phyloP scores from a whole-genome alignment of 2,797 vertebrate genomes.

The Sebastes trivittatus region DNA sequence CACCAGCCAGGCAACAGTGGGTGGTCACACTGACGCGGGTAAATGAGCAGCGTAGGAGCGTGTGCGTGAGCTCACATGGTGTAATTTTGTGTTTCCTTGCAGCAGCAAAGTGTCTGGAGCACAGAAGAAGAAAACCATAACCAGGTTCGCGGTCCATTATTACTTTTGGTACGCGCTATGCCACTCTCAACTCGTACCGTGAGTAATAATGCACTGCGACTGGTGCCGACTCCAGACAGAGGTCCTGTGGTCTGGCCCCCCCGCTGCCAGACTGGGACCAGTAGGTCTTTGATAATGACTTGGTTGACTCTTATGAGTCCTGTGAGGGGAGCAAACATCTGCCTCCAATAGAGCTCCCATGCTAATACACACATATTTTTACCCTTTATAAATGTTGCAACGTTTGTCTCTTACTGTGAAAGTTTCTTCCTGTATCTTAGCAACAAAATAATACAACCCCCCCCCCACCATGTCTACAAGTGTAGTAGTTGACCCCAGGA shows the following conservation, averaged over 20 bases:
- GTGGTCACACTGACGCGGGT: constrained; percentile 64
- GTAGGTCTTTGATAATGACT: constrained; percentile 44
- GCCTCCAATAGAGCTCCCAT: constrained; percentile 46
- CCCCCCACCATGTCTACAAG: constrained; percentile 14
- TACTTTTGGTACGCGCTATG: constrained; percentile 99
- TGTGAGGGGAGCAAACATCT: constrained; percentile 52
- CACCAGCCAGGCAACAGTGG: constrained; percentile 45
- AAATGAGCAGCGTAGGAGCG: constrained; percentile 34
- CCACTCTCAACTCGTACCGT: constrained; percentile 99
- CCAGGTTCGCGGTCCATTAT: constrained; percentile 94
- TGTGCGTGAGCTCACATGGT: not conserved
- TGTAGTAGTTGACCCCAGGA: constrained; percentile 36
- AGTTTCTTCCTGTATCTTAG: constrained; percentile 66
- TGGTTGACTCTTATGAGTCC: constrained; percentile 32
- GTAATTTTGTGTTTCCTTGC: constrained; percentile 16
- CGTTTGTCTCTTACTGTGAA: constrained; percentile 37
- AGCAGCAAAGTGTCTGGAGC: constrained; percentile 14
- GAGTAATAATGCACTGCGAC: constrained; percentile 99
- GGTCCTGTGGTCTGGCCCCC: constrained; percentile 19
- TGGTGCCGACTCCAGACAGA: constrained; percentile 77
- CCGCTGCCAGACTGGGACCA: constrained; percentile 27
- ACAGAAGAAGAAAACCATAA: constrained; percentile 48
- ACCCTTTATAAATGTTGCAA: constrained; percentile 32
- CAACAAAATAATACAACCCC: constrained; percentile 52
- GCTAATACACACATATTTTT: constrained; percentile 50